These are phyloP conservation scores for Phortica magna DNA, from an alignment of 2,888 invertebrate species.

Conservation along the genomic window DNA sequence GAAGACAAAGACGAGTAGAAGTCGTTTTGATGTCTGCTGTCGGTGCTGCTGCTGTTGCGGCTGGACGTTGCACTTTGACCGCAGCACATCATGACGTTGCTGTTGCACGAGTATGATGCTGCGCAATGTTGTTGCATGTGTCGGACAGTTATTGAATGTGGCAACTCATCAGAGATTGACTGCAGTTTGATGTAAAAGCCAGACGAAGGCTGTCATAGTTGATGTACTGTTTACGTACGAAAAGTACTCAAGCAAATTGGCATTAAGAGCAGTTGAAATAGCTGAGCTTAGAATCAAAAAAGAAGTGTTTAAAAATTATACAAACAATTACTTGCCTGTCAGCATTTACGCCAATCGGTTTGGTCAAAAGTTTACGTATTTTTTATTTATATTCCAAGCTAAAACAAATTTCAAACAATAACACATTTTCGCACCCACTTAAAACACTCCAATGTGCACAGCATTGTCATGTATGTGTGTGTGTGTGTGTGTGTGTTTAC, in stretches of 20 bases:
- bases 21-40: no score
- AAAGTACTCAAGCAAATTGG: no score
- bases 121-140: not conserved
- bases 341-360: no score
- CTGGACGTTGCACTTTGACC: conserved; percentile 32
- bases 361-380: not conserved
- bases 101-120: conserved; percentile 3
- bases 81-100: conserved; percentile 6
- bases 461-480: not conserved
- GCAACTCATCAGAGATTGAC: no score
- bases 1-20: no score
- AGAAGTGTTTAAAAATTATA: no score
- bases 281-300: no score
- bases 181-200: no score
- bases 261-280: no score
- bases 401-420: not conserved
- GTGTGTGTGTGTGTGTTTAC: not conserved
- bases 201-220: no score
- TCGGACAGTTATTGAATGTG: not conserved
- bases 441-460: conserved; percentile 7
- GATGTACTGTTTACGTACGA: no score
- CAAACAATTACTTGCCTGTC: no score
- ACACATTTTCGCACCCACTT: conserved; percentile 17
- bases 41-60: not conserved
- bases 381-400: not conserved